A percentile compares a stretch with the other conserved stretches of the same genome.
These are phyloP conservation scores for Schizopygopsis malacanthus DNA, from an alignment of 2,797 vertebrate species.

Conservation along the genomic window DNA sequence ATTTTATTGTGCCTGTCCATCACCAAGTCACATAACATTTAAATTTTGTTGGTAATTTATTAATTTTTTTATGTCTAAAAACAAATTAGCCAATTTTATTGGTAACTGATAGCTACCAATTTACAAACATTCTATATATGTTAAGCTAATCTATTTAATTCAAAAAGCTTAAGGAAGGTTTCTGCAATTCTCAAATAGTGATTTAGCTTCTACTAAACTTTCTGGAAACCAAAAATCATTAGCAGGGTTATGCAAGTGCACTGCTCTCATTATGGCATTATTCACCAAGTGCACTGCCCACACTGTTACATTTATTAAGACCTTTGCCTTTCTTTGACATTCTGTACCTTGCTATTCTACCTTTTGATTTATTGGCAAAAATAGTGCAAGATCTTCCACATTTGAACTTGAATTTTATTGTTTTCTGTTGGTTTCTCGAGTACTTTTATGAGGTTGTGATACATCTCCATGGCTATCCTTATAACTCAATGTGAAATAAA, in stretches of 20 bases:
- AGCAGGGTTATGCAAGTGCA: background rate
- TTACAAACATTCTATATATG: background rate
- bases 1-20: background rate
- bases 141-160: background rate
- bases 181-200: background rate
- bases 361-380: background rate
- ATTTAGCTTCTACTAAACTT: background rate
- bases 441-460: conserved; percentile 1
- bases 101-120: background rate
- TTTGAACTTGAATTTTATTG: background rate
- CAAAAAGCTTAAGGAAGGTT: background rate
- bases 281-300: background rate
- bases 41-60: background rate
- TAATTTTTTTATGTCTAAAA: background rate
- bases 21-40: background rate
- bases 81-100: background rate
- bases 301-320: background rate
- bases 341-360: background rate
- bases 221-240: background rate
- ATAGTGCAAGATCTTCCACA: background rate
- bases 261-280: too few species aligned
- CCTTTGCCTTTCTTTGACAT: conserved; percentile 1
- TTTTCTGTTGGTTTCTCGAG: conserved; percentile 10
- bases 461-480: background rate
- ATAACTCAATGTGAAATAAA: conserved; percentile 27